Percentiles rank a stretch among this genome's conserved stretches.
These are phyloP conservation scores for Eulemur rufifrons DNA, from an alignment of 2,113 vertebrate species.

Conservation along the genomic window DNA sequence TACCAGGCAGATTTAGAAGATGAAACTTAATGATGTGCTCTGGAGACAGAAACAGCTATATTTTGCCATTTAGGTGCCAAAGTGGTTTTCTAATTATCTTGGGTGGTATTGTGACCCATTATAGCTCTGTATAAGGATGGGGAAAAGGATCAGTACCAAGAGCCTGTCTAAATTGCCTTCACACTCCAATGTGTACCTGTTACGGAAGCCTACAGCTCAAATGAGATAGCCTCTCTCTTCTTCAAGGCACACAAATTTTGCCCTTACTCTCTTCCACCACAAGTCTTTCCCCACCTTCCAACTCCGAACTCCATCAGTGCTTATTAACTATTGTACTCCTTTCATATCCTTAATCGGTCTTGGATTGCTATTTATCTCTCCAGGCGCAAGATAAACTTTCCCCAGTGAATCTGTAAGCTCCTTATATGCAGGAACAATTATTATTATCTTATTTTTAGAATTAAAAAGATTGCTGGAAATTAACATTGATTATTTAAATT, in stretches of 20 bases:
- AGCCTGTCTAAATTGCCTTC: not conserved
- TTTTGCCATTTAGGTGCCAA: conserved; percentile 4
- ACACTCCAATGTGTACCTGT: not conserved
- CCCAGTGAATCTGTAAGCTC: not conserved
- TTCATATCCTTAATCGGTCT: not conserved
- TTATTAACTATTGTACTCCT: not conserved
- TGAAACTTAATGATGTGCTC: not conserved
- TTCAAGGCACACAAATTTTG: not conserved
- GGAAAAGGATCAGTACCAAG: not conserved
- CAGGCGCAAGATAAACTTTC: not conserved
- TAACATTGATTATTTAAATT: not conserved
- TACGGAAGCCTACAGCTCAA: not conserved
- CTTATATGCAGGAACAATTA: not conserved
- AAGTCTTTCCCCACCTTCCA: not conserved
- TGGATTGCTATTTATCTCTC: not conserved
- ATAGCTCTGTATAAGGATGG: not conserved
- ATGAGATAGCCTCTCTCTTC: not conserved
- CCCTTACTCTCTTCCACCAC: not conserved
- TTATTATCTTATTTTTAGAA: not conserved
- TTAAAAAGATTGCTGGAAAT: not conserved
- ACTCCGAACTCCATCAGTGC: not conserved
- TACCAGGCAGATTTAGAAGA: conserved; percentile 14
- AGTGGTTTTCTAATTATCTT: conserved; percentile 31
- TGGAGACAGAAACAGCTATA: not conserved
- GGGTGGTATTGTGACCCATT: not conserved